Conservation (phyloP, 2,888 invertebrate genomes). For the Hoplodrina blanda region DNA sequence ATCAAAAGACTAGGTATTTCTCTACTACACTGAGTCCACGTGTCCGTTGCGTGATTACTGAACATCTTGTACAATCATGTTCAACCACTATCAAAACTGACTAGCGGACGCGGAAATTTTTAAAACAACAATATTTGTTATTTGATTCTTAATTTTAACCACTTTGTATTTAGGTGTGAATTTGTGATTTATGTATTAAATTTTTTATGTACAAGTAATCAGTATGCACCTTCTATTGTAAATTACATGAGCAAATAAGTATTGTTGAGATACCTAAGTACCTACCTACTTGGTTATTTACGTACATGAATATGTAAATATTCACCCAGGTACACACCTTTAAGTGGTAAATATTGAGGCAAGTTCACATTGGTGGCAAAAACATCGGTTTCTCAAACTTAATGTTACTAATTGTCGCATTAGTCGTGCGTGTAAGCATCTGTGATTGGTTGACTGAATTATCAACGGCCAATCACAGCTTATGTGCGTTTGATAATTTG, state of each 20-base stretch:
- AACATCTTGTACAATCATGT: background rate
- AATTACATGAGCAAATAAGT: conserved; percentile 31
- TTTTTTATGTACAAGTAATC: conserved; percentile 6
- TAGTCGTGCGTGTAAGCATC: background rate
- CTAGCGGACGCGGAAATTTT: conserved; percentile 3
- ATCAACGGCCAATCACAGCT: background rate
- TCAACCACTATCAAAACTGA: background rate
- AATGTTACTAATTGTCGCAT: background rate
- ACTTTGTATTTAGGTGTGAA: background rate
- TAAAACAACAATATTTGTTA: background rate
- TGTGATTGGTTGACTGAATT: background rate
- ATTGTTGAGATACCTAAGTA: conserved; percentile 3
- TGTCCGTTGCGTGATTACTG: too few species aligned
- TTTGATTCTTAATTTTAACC: background rate
- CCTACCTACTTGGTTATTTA: conserved; percentile 16
- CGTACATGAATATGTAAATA: conserved; percentile 31
- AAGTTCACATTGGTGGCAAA: conserved; percentile 2
- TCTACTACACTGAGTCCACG: background rate
- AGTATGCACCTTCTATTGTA: conserved; percentile 3
- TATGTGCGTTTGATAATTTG: background rate
- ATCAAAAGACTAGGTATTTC: background rate
- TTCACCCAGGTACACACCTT: conserved; percentile 8
- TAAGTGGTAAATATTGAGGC: conserved; percentile 5
- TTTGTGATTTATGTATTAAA: background rate
- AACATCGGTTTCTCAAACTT: too few species aligned